These are phyloP conservation scores for Theonella swinhoei DNA, from an alignment of 37 sponge, comb jelly and placozoan species.

Conservation along the genomic window DNA sequence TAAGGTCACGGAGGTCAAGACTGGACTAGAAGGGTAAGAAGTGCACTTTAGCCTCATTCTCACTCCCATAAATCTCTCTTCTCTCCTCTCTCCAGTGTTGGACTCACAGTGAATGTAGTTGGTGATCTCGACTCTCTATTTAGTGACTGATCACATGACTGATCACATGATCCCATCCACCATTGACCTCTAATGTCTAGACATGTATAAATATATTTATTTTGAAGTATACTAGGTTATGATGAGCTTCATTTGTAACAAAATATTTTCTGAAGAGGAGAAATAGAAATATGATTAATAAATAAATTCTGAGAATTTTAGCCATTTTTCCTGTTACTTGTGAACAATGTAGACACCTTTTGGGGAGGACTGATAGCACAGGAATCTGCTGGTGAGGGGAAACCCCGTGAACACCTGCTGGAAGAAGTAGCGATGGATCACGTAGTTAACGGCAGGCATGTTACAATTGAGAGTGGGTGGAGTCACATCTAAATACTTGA, in stretches of 20 bases:
- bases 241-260: too few relatives aligned
- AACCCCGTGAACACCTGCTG: constrained; percentile 58
- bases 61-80: too few relatives aligned
- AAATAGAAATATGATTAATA: too few relatives aligned
- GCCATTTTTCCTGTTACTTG: constrained; percentile 45
- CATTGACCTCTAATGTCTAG: too few relatives aligned
- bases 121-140: not conserved
- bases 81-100: not conserved
- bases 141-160: not conserved
- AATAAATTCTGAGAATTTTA: too few relatives aligned
- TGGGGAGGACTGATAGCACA: constrained; percentile 39
- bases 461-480: constrained; percentile 66
- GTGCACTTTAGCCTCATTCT: not conserved
- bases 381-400: constrained; percentile 65
- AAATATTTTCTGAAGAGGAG: too few relatives aligned
- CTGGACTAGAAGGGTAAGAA: constrained; percentile 71
- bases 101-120: not conserved
- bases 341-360: constrained; percentile 73
- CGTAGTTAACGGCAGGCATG: constrained; percentile 73
- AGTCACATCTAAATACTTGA: constrained; percentile 22
- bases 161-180: not conserved
- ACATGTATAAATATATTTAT: too few relatives aligned
- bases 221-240: too few relatives aligned
- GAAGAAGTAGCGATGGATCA: constrained; percentile 50
- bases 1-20: constrained; percentile 73